Percentiles rank a stretch among this genome's conserved stretches.
These are phyloP conservation scores for Lucifuga dentata DNA, from an alignment of 2,113 vertebrate genomes.

Conservation along the genomic window DNA sequence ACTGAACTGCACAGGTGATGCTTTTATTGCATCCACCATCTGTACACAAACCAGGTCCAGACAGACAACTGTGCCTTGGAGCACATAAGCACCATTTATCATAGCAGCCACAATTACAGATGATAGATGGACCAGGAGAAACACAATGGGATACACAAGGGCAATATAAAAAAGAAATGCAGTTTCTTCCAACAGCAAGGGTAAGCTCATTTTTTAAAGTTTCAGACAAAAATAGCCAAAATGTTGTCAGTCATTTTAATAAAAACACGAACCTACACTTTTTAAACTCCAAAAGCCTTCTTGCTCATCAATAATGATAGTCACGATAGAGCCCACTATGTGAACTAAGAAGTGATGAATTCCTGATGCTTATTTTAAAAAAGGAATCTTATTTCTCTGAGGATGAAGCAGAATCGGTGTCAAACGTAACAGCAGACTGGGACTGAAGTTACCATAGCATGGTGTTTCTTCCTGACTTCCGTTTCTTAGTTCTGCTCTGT, in stretches of 20 bases:
- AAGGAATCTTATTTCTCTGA: background rate
- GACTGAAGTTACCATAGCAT: background rate
- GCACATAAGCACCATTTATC: slow-evolving; percentile 76
- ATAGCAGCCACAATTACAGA: slow-evolving; percentile 70
- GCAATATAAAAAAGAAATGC: no score
- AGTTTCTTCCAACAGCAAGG: no score
- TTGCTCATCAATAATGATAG: slow-evolving; percentile 28
- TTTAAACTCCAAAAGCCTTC: background rate
- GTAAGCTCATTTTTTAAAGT: no score
- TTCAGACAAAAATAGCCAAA: no score
- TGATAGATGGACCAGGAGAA: slow-evolving; percentile 53
- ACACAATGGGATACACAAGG: no score
- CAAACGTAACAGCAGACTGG: no score
- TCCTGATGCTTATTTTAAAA: background rate
- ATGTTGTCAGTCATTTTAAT: no score
- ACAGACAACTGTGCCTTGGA: slow-evolving; percentile 8
- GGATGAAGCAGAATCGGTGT: no score
- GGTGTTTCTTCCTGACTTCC: background rate
- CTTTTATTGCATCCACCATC: slow-evolving; percentile 16
- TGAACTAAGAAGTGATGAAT: background rate
- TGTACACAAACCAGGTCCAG: slow-evolving; percentile 3
- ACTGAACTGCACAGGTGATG: slow-evolving; percentile 28
- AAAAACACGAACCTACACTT: no score
- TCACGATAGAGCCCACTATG: background rate
- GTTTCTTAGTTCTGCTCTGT: slow-evolving; percentile 34